Percentiles rank a stretch among this genome's conserved stretches.
These are phyloP conservation scores for Clivina fossor DNA, from an alignment of 2,888 invertebrate genomes.

Conservation along the genomic window DNA sequence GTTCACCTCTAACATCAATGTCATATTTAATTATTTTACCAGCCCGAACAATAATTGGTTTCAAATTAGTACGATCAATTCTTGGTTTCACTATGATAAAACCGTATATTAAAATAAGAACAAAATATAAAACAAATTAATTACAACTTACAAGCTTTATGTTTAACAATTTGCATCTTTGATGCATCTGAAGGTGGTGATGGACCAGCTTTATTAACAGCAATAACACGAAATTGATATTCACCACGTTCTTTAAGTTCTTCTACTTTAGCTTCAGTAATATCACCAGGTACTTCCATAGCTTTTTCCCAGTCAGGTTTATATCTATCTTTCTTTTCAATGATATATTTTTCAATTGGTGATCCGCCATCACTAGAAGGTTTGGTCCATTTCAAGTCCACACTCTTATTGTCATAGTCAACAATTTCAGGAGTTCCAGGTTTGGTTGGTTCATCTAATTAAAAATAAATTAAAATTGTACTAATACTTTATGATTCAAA, in stretches of 20 bases:
- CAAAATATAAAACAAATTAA: slow-evolving; percentile 18
- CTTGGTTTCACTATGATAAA: slow-evolving; percentile 83
- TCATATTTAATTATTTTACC: slow-evolving; percentile 92
- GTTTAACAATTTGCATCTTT: slow-evolving; percentile 84
- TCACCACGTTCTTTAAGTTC: slow-evolving; percentile 88
- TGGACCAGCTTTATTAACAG: slow-evolving; percentile 91
- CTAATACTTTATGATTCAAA: slow-evolving; percentile 16
- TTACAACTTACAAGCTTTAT: slow-evolving; percentile 80
- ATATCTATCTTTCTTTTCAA: slow-evolving; percentile 86
- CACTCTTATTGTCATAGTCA: slow-evolving; percentile 93
- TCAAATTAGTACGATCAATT: slow-evolving; percentile 93
- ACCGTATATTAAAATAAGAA: slow-evolving; percentile 3
- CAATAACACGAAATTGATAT: slow-evolving; percentile 87
- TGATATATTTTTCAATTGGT: slow-evolving; percentile 88
- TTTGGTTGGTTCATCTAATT: slow-evolving; percentile 79
- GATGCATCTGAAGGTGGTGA: slow-evolving; percentile 90
- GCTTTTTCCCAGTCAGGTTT: slow-evolving; percentile 91
- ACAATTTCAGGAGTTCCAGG: slow-evolving; percentile 90
- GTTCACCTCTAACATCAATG: slow-evolving; percentile 93
- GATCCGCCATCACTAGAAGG: slow-evolving; percentile 90
- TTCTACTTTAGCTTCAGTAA: slow-evolving; percentile 74
- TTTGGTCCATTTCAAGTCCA: slow-evolving; percentile 87
- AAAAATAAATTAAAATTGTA: slow-evolving; percentile 37
- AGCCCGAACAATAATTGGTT: slow-evolving; percentile 84
- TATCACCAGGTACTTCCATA: slow-evolving; percentile 75